These are phyloP conservation scores for Tarsius wallacei DNA, from an alignment of 2,797 vertebrate genomes.

Conservation along the genomic window DNA sequence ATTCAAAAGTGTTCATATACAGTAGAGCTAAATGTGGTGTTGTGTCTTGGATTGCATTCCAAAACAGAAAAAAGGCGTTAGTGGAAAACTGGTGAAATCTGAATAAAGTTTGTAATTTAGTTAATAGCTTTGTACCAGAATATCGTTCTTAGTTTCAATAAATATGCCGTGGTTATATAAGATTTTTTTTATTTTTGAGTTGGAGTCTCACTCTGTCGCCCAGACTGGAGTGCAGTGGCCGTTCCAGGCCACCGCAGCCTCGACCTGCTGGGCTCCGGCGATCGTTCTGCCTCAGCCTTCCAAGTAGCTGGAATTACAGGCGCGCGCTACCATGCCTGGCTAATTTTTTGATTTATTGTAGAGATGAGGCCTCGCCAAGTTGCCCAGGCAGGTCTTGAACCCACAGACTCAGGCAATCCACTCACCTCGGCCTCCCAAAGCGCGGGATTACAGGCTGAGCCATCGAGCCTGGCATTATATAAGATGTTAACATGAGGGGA, in stretches of 20 bases:
- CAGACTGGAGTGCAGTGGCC: not conserved
- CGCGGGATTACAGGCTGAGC: not conserved
- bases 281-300: not conserved
- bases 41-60: not conserved
- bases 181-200: not conserved
- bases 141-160: not conserved
- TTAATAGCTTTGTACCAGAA: not conserved
- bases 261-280: not conserved
- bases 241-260: not conserved
- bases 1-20: not conserved
- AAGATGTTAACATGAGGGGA: no score
- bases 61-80: not conserved
- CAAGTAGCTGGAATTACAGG: not conserved
- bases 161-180: not conserved
- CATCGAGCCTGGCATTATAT: not conserved
- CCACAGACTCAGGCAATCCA: not conserved
- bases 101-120: not conserved
- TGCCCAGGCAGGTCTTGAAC: not conserved
- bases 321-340: not conserved
- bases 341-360: not conserved
- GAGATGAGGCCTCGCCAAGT: not conserved
- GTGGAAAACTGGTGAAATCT: not conserved
- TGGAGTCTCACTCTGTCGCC: not conserved
- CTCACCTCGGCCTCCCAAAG: not conserved
- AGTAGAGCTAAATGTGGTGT: not conserved